Conservation (phyloP, 2,113 vertebrate species). For the Blennius ocellaris region DNA sequence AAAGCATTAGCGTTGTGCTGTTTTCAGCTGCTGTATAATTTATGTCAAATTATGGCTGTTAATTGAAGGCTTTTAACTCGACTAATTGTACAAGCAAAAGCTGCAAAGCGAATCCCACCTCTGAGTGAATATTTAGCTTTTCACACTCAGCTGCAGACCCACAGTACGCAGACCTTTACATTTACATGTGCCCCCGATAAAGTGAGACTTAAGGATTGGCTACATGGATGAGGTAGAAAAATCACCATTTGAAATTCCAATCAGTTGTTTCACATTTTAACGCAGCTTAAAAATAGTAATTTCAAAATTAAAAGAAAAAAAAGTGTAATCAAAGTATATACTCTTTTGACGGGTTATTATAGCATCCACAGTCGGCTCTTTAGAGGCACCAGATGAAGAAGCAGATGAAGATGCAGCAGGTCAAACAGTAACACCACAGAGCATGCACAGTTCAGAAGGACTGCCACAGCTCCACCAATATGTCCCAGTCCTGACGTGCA, state of each 20-base stretch:
- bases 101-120: background rate
- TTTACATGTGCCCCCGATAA: slow-evolving; percentile 1
- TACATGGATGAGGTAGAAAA: background rate
- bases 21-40: slow-evolving; percentile 18
- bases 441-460: slow-evolving; percentile 54
- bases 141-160: slow-evolving; percentile 4
- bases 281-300: background rate
- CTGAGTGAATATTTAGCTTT: slow-evolving; percentile 3
- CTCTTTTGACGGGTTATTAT: background rate
- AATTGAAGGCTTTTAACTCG: slow-evolving; percentile 22
- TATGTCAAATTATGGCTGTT: slow-evolving; percentile 12
- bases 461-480: slow-evolving; percentile 27
- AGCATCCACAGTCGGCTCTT: slow-evolving; percentile 8
- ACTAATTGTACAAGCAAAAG: background rate
- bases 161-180: slow-evolving; percentile 12
- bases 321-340: slow-evolving; percentile 2
- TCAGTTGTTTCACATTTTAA: background rate
- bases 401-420: slow-evolving; percentile 1
- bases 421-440: slow-evolving; percentile 32
- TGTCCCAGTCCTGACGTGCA: slow-evolving; percentile 49
- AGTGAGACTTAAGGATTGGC: slow-evolving; percentile 1
- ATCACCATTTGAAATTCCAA: background rate
- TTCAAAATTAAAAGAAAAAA: background rate
- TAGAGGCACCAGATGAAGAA: slow-evolving; percentile 31
- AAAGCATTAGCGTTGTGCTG: slow-evolving; percentile 15